These are phyloP conservation scores for Drosophila sulfurigaster DNA, from an alignment of 1,140 invertebrate species.

Conservation along the genomic window DNA sequence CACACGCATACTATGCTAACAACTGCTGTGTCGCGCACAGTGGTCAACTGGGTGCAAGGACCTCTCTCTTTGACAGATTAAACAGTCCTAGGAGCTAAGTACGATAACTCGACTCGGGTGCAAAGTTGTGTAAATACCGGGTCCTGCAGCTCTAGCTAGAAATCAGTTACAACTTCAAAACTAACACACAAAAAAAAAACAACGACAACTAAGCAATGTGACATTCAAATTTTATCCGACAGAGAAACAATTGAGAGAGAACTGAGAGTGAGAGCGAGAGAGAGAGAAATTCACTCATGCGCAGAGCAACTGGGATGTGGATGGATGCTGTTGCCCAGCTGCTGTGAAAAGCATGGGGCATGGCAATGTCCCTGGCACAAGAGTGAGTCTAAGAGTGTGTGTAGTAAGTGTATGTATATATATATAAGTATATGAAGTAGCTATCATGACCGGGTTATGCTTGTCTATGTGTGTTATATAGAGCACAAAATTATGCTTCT, in stretches of 20 bases:
- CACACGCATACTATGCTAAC: not conserved
- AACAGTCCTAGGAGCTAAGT: constrained; percentile 70
- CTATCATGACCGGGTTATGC: constrained; percentile 55
- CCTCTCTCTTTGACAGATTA: constrained; percentile 38
- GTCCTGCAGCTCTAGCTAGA: constrained; percentile 22
- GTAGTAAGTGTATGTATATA: constrained; percentile 14
- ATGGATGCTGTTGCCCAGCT: constrained; percentile 31
- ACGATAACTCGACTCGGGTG: constrained; percentile 6
- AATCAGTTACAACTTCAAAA: constrained; percentile 4
- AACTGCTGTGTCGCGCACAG: constrained; percentile 40
- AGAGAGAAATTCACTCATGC: constrained; percentile 15
- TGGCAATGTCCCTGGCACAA: constrained; percentile 29
- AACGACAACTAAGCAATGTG: constrained; percentile 33
- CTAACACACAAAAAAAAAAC: constrained; percentile 1
- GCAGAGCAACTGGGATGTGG: constrained; percentile 36
- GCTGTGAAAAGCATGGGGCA: constrained; percentile 26
- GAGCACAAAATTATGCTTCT: constrained; percentile 33
- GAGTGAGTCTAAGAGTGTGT: constrained; percentile 18
- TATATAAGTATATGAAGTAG: constrained; percentile 31
- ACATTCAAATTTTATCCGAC: constrained; percentile 38
- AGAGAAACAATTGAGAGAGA: constrained; percentile 2
- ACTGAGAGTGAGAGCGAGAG: constrained; percentile 14
- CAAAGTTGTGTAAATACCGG: not conserved
- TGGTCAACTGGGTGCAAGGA: constrained; percentile 62
- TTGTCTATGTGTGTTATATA: constrained; percentile 43